phyloP scores from a whole-genome alignment of 2,113 vertebrate genomes.

The Salvelinus alpinus region DNA sequence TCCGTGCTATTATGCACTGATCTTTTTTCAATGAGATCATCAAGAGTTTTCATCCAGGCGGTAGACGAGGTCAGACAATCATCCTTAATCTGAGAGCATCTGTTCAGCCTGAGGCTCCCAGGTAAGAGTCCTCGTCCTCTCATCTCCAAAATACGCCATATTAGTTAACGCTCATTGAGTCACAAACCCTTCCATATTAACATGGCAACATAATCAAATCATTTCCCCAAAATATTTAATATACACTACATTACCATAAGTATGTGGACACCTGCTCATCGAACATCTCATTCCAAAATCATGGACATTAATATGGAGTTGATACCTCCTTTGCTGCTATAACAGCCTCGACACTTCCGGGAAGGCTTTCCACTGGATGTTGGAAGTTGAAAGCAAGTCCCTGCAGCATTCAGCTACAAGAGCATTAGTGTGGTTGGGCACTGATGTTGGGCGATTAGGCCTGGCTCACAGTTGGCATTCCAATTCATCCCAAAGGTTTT shows the following conservation, averaged over 20 bases:
- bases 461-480: too few species aligned
- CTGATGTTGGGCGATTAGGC: too few species aligned
- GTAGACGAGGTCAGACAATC: slow-evolving; percentile 32
- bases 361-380: too few species aligned
- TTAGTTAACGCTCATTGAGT: neutral
- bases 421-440: too few species aligned
- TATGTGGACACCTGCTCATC: too few species aligned
- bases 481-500: too few species aligned
- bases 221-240: slow-evolving; percentile 9
- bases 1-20: slow-evolving; percentile 17
- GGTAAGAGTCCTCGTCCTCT: neutral
- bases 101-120: neutral
- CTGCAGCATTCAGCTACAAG: too few species aligned
- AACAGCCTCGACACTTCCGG: too few species aligned
- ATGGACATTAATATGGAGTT: too few species aligned
- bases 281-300: too few species aligned
- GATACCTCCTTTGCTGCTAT: too few species aligned
- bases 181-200: slow-evolving; percentile 4
- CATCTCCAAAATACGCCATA: neutral
- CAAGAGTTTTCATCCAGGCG: neutral
- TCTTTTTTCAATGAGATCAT: slow-evolving; percentile 18
- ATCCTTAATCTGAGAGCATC: slow-evolving; percentile 26
- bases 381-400: too few species aligned
- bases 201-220: slow-evolving; percentile 17
- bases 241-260: slow-evolving; percentile 17